Base-by-base conservation (phyloP, 2,888 invertebrate species). In the Leptinotarsa rubiginosa region DNA sequence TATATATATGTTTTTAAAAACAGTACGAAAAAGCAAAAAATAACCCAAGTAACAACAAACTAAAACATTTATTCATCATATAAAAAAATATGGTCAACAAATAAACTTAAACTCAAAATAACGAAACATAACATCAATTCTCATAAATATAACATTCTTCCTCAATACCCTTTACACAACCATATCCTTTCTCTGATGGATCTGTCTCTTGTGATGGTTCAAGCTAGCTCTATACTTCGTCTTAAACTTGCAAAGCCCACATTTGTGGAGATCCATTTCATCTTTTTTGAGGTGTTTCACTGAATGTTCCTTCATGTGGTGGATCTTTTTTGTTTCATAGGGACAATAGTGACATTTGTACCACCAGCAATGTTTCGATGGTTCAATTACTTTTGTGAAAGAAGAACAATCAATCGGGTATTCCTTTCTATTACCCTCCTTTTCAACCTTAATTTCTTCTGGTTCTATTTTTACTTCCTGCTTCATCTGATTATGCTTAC, bases 221-320 rank as follows among this genome's bases (percentile, higher is more conserved):
- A 65, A 31, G 18, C 73, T 73, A 4, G 65, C 69, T 69, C 47
- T 47, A 56, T 73, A 69, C 56, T 69, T 73, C 7, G 73, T 56
- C 69, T 65, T n/a, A 47, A 73, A 73, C 1, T 52, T 7, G 31
- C 73, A 73, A 5, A 56, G 3, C 0, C 18, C 49, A 49, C 73
- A 73, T n/a, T 56, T 22, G 25, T 65, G 25, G 20, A 73, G 56
- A 16, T 41, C 18, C 41, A 73, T 62, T 41, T 73, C 73, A 3
- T 65, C 69, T 15, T 47, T 47, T 10, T n/a, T 47, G 25, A 49
- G 65, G 18, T 73, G 73, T 31, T 31, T 69, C 47, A 69, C 41
- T 10, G 16, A 25, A 52, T 73, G 73, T 13, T 56, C 41, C 20
- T 73, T 41, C 31, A 73, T 25, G 20, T 65, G 65, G 54, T 22